These are phyloP conservation scores for Rhinoderma darwinii DNA, from an alignment of 2,113 vertebrate genomes.

Conservation along the genomic window DNA sequence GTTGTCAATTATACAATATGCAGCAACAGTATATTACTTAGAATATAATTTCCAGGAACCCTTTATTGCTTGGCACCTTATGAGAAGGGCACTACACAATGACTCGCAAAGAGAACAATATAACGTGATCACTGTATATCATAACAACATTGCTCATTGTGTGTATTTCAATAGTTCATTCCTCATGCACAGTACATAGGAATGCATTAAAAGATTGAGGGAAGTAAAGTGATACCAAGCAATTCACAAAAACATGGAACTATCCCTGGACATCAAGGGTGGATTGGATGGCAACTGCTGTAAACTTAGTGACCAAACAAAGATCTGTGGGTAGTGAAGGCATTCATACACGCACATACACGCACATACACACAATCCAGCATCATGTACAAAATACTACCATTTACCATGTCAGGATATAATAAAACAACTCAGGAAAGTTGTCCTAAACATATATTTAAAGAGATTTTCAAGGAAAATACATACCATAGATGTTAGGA, in stretches of 20 bases:
- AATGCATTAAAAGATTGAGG: neutral
- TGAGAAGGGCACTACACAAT: neutral
- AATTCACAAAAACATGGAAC: neutral
- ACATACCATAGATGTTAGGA: neutral
- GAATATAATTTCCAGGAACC: neutral
- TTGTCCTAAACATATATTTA: no score
- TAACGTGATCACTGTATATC: neutral
- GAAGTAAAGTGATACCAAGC: constrained; percentile 6
- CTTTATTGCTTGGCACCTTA: neutral
- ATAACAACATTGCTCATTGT: neutral
- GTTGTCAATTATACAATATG: neutral
- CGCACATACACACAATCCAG: neutral
- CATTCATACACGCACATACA: neutral
- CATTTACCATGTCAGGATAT: neutral
- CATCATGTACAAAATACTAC: neutral
- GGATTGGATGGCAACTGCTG: neutral
- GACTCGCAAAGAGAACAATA: neutral
- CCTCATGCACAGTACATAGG: neutral
- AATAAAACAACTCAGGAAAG: neutral
- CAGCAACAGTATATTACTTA: neutral
- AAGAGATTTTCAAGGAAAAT: no score
- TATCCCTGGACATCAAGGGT: neutral
- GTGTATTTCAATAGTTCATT: neutral
- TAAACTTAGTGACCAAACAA: neutral
- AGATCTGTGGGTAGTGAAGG: constrained; percentile 6